Base-by-base conservation (phyloP, 2,113 vertebrate genomes). In the Erinaceus europaeus region DNA sequence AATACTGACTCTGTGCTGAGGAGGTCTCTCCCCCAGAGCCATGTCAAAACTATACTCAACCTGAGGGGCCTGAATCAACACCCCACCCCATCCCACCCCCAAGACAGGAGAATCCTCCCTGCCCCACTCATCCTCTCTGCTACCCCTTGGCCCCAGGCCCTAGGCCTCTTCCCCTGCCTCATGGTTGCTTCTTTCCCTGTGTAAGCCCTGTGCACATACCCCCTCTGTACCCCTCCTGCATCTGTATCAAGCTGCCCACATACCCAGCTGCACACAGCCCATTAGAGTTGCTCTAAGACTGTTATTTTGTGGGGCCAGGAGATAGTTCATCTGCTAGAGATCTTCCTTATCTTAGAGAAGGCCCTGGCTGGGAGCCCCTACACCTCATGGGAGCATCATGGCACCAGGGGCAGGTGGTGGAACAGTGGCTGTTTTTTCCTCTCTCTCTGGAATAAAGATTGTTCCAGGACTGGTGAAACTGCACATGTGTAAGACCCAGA, bases 131-230 rank as follows among this genome's bases (percentile, higher is more conserved):
- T 9, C 42, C 3, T 46, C 20, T 73, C 38, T 34, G 0, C 12
- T n/a, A 42, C 5, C 52, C n/a, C 15, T 6, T 5, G 4, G 48
- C 20, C n/a, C 3, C 0, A 3, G 38, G 46, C 9, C 25, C 29
- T 32, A n/a, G 76, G 14, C 18, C 3, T 29, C 9, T 1, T 50
- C 13, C n/a, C 27, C 21, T 5, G 1, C 27, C 44, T 27, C 42
- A 5, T 10, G 1, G n/a, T 7, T n/a, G 25, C 38, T 76, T 23
- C 14, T 55, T 32, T 21, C 68, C 77, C 48, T 29, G 68, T 8
- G 11, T 73, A 27, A 18, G 4, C 36, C 50, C 71, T 65, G n/a
- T n/a, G n/a, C n/a, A n/a, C n/a, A n/a, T n/a, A n/a, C n/a, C n/a
- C n/a, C n/a, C n/a, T n/a, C n/a, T n/a, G n/a, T n/a, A n/a, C n/a